Evolutionary conservation across 2,888 invertebrate species (phyloP), one percentile per base, ranked within the genome.

Genomic region (Morpho deidamia): DNA sequence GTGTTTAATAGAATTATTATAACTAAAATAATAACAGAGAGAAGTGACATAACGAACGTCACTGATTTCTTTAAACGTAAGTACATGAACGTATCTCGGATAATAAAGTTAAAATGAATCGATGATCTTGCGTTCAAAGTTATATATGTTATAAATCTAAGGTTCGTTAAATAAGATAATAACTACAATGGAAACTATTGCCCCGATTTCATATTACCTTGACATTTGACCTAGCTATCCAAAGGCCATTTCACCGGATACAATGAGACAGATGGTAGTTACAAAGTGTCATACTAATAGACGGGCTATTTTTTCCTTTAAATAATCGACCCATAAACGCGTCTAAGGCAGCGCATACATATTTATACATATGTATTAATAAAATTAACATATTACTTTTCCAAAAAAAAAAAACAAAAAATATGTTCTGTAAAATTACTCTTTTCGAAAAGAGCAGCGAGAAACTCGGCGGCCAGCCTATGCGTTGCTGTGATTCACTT

Each of bases 151-250:
- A 44, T 50, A n/a, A 55, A 61, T 73, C 68, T 67, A 61, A 68
- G 87, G 76, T 83, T 75, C 69, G 72, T 58, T 84, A 77, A 62
- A 50, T 72, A 48, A 58, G 55, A 60, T 88, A 83, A 88, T 78
- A 58, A 66, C 61, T 49, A 70, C 73, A 78, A 12, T 46, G 39
- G 33, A 61, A 49, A 65, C 49, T 46, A 54, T 51, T 34, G 46
- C 43, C 43, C 40, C 11, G 46, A 8, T 46, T 43, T 11, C 10
- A 7, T 62, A 63, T 75, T 69, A 67, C 81, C 80, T 80, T 87
- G 87, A 88, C 87, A 87, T 81, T 83, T 83, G 86, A 86, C 87
- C 88, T 67, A 83, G 73, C 83, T 83, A 68, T 81, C 83, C 81
- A 78, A 63, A 67, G 53, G 65, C 71, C 72, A 74, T 76, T 73